phyloP scores from a whole-genome alignment of 2,888 invertebrate genomes.

The Hydrotaea diabolus region DNA sequence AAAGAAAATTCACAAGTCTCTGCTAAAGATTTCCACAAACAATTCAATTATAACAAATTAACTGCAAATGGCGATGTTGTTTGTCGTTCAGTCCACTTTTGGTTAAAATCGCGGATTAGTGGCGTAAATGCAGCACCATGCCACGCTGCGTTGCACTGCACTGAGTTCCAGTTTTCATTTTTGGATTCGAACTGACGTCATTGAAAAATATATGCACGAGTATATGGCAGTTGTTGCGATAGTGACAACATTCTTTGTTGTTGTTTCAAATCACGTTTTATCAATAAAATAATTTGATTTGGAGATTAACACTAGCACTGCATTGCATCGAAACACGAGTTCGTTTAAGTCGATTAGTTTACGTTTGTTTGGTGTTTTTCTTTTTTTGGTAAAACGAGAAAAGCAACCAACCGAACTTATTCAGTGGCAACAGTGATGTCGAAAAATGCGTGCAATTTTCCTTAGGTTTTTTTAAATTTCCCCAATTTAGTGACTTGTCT shows the following conservation, averaged over 20 bases:
- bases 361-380: too few relatives aligned
- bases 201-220: not conserved
- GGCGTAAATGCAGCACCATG: not conserved
- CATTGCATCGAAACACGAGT: not conserved
- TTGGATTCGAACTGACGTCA: slow-evolving; percentile 22
- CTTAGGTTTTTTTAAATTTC: too few relatives aligned
- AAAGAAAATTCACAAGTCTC: slow-evolving; percentile 42
- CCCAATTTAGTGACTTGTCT: too few relatives aligned
- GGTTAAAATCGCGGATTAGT: not conserved
- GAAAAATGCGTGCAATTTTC: too few relatives aligned
- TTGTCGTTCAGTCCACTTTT: not conserved
- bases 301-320: slow-evolving; percentile 13
- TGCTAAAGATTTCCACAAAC: slow-evolving; percentile 56
- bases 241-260: not conserved
- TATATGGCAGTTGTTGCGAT: not conserved
- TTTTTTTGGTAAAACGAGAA: too few relatives aligned
- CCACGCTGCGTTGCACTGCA: not conserved
- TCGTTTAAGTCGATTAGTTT: too few relatives aligned
- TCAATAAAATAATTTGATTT: slow-evolving; percentile 46
- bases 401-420: too few relatives aligned
- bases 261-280: slow-evolving; percentile 54
- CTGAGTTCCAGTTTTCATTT: not conserved
- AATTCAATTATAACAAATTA: slow-evolving; percentile 55
- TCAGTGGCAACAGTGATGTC: too few relatives aligned
- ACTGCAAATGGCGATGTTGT: not conserved